These are phyloP conservation scores for Exocentrus adspersus DNA, from an alignment of 2,888 invertebrate species.

Conservation along the genomic window DNA sequence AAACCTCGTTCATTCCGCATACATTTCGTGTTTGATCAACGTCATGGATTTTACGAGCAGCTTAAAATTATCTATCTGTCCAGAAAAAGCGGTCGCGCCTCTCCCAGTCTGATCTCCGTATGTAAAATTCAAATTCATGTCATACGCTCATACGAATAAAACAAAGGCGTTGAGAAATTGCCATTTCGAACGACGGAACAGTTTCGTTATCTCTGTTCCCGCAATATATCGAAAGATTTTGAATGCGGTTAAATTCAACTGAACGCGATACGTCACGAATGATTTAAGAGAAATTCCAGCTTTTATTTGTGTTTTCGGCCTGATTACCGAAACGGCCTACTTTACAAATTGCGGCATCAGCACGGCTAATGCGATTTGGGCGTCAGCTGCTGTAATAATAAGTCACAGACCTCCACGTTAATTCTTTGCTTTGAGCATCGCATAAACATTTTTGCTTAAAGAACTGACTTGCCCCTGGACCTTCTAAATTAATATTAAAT, in stretches of 20 bases:
- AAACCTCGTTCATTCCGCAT: not conserved
- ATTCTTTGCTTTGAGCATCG: constrained; percentile 17
- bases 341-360: constrained; percentile 20
- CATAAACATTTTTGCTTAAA: constrained; percentile 20
- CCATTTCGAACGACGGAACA: constrained; percentile 34
- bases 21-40: constrained; percentile 10
- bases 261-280: constrained; percentile 40
- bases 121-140: constrained; percentile 32
- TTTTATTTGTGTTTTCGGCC: constrained; percentile 44
- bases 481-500: constrained; percentile 21
- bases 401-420: constrained; percentile 21
- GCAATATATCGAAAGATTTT: constrained; percentile 38
- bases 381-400: constrained; percentile 13
- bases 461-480: constrained; percentile 14
- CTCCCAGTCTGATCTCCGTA: not conserved
- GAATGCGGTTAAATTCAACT: constrained; percentile 32
- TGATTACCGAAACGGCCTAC: constrained; percentile 36
- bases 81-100: constrained; percentile 2
- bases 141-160: constrained; percentile 21
- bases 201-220: constrained; percentile 38
- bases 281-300: constrained; percentile 42
- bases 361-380: constrained; percentile 15
- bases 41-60: not conserved
- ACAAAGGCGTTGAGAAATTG: constrained; percentile 40
- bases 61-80: constrained; percentile 11